A percentile compares a stretch with the other conserved stretches of the same genome.
Evolutionary conservation across 2,797 vertebrate species (phyloP).

Genomic region (Australoheros facetus): DNA sequence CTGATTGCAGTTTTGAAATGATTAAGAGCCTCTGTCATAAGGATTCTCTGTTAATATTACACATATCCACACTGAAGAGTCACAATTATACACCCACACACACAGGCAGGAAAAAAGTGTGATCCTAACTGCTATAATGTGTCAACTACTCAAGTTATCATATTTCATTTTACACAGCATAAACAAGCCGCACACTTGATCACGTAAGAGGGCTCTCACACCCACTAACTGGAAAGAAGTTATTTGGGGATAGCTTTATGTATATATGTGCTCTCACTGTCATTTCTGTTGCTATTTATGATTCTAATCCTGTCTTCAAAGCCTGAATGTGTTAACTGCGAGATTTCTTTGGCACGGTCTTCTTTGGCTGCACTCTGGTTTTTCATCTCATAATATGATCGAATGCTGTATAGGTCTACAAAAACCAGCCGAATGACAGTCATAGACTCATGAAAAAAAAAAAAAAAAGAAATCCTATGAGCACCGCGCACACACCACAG

Average conservation of each 20-base stretch:
- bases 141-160: slow-evolving; percentile 24
- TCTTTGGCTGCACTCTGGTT: slow-evolving; percentile 10
- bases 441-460: background rate
- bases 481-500: slow-evolving; percentile 14
- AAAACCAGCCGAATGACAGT: slow-evolving; percentile 2
- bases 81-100: slow-evolving; percentile 24
- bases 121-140: background rate
- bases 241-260: slow-evolving; percentile 14
- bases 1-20: background rate
- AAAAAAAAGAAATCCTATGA: background rate
- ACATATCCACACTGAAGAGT: slow-evolving; percentile 7
- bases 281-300: slow-evolving; percentile 35
- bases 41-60: background rate
- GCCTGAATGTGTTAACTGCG: slow-evolving; percentile 15
- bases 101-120: slow-evolving; percentile 1
- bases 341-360: slow-evolving; percentile 23
- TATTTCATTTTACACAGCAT: slow-evolving; percentile 2
- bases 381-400: slow-evolving; percentile 42
- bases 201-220: slow-evolving; percentile 14
- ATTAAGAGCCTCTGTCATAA: background rate
- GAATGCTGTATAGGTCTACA: slow-evolving; percentile 11
- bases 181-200: background rate
- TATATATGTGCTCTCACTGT: slow-evolving; percentile 17
- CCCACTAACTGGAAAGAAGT: slow-evolving; percentile 15
- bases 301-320: slow-evolving; percentile 46